A percentile compares a stretch with the other conserved stretches of the same genome.
phyloP scores from a whole-genome alignment of 1,140 invertebrate genomes.

The Parasteatoda tepidariorum region DNA sequence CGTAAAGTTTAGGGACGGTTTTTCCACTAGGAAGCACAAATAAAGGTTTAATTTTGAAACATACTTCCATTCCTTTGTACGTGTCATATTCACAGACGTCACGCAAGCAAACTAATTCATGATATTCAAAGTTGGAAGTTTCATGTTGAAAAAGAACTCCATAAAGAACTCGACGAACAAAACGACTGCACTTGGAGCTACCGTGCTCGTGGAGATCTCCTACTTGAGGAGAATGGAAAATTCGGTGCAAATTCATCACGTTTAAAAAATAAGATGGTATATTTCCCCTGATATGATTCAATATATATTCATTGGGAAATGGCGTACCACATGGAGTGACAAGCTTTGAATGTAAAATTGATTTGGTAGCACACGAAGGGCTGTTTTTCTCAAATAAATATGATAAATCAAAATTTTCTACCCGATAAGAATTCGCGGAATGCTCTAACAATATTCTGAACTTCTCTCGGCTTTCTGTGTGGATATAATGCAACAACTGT shows the following conservation, averaged over 20 bases:
- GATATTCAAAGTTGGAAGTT: constrained; percentile 64
- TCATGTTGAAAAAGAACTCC: constrained; percentile 73
- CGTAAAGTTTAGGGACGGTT: constrained; percentile 62
- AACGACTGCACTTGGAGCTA: constrained; percentile 74
- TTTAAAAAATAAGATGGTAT: constrained; percentile 77
- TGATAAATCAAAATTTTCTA: too few relatives aligned
- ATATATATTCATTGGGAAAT: constrained; percentile 76
- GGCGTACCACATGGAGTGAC: constrained; percentile 62
- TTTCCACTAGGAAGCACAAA: constrained; percentile 61
- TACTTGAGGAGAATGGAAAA: constrained; percentile 79
- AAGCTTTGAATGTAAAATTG: constrained; percentile 8
- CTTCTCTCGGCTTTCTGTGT: too few relatives aligned
- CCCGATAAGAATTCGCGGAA: too few relatives aligned
- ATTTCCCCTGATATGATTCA: constrained; percentile 73
- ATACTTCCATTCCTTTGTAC: constrained; percentile 62
- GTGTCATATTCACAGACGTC: constrained; percentile 68
- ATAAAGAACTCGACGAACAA: constrained; percentile 77
- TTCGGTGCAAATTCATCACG: constrained; percentile 74
- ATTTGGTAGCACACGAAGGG: constrained; percentile 18
- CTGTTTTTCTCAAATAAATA: too few relatives aligned
- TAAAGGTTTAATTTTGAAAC: constrained; percentile 64
- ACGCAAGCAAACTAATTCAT: constrained; percentile 67
- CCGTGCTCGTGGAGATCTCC: constrained; percentile 76
- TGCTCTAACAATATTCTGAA: too few relatives aligned
- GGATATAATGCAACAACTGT: too few relatives aligned